A percentile compares a stretch with the other conserved stretches of the same genome.
Evolutionary conservation across 2,888 invertebrate species (phyloP).

Genomic region (Herminia tarsipennalis): DNA sequence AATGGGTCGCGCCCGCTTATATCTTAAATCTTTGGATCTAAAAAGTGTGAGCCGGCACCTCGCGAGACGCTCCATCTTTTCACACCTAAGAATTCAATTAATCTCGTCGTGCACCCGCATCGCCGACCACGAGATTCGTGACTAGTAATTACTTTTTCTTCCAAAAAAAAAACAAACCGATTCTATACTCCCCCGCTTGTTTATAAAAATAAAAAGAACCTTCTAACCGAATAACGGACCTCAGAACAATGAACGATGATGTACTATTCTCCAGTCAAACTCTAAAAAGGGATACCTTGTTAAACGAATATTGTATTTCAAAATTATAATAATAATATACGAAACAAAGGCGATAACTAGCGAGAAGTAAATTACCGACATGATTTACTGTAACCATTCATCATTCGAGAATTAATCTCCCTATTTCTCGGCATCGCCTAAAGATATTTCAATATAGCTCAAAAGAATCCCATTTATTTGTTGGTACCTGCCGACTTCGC

Average conservation of each 20-base stretch:
- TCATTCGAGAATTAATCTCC: slow-evolving; percentile 75
- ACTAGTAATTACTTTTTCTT: slow-evolving; percentile 79
- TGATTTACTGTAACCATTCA: slow-evolving; percentile 74
- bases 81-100: slow-evolving; percentile 84
- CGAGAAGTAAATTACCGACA: slow-evolving; percentile 71
- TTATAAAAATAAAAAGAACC: slow-evolving; percentile 59
- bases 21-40: slow-evolving; percentile 42
- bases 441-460: slow-evolving; percentile 79
- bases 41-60: slow-evolving; percentile 56
- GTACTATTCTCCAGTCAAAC: slow-evolving; percentile 48
- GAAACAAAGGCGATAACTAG: slow-evolving; percentile 69
- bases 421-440: slow-evolving; percentile 67
- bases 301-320: slow-evolving; percentile 43
- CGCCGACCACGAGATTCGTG: slow-evolving; percentile 71
- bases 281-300: slow-evolving; percentile 40
- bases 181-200: slow-evolving; percentile 53
- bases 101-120: slow-evolving; percentile 68
- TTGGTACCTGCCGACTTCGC: slow-evolving; percentile 64
- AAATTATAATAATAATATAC: slow-evolving; percentile 45
- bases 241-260: slow-evolving; percentile 67
- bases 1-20: slow-evolving; percentile 37
- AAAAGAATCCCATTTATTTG: slow-evolving; percentile 78
- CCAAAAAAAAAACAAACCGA: slow-evolving; percentile 58
- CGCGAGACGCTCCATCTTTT: slow-evolving; percentile 56
- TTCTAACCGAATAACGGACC: slow-evolving; percentile 59